Evolutionary conservation across 2,113 vertebrate genomes (phyloP).

Genomic region (Atlantisia rogersi): DNA sequence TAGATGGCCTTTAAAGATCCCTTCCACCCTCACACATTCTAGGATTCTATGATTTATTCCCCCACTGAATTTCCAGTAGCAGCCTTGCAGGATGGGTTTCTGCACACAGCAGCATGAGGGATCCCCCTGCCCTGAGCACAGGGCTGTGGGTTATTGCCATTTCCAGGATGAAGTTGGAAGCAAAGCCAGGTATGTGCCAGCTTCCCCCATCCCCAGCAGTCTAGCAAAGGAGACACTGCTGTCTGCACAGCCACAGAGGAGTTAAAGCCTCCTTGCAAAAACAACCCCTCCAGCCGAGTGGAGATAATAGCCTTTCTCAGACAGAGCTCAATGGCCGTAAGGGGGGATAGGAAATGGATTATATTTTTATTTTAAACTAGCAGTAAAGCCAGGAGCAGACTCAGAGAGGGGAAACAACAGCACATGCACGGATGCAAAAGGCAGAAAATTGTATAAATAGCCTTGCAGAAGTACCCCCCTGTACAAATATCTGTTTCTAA

Average conservation of each 20-base stretch:
- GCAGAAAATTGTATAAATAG: not conserved
- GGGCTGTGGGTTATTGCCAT: not conserved
- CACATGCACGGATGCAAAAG: not conserved
- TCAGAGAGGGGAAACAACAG: not conserved
- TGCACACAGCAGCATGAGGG: not conserved
- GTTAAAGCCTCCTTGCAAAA: not conserved
- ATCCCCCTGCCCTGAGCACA: not conserved
- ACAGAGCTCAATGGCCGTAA: not conserved
- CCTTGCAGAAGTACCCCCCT: not conserved
- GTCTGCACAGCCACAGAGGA: not conserved
- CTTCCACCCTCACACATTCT: too few relatives aligned
- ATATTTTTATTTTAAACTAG: conserved; percentile 4
- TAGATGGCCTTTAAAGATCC: too few relatives aligned
- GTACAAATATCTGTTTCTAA: not conserved
- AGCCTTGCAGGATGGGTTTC: accelerated
- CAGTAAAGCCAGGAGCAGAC: not conserved
- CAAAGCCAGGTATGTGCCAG: not conserved
- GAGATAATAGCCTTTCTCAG: not conserved
- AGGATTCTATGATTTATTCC: not conserved
- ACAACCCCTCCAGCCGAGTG: not conserved
- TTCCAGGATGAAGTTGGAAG: not conserved
- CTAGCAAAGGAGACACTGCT: accelerated
- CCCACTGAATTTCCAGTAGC: not conserved
- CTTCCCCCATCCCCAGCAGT: not conserved
- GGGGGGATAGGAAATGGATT: conserved; percentile 3